Percentiles rank a stretch among this genome's conserved stretches.
Conservation (phyloP, 1,140 invertebrate genomes). For the Diabrotica virgifera region DNA sequence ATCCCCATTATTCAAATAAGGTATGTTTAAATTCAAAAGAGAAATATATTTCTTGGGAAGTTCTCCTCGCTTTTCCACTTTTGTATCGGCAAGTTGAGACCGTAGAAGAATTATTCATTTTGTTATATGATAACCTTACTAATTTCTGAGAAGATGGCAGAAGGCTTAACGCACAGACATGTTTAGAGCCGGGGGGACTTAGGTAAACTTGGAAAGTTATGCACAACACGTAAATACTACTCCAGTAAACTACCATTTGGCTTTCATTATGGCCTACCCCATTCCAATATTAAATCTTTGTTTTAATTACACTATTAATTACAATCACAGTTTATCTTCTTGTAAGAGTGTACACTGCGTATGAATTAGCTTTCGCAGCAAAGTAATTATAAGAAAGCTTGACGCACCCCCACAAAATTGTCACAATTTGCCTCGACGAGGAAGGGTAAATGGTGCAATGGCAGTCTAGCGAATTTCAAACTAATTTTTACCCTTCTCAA, state of each 20-base stretch:
- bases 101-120: neutral
- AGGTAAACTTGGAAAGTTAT: conserved; percentile 49
- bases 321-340: conserved; percentile 42
- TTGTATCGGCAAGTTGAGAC: conserved; percentile 15
- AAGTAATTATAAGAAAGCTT: conserved; percentile 35
- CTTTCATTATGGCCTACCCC: conserved; percentile 44
- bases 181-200: conserved; percentile 45
- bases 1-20: conserved; percentile 1
- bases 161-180: conserved; percentile 46
- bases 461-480: neutral
- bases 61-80: neutral
- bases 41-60: neutral
- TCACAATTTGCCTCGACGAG: conserved; percentile 8
- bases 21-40: conserved; percentile 8
- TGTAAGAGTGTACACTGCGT: conserved; percentile 26
- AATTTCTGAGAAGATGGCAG: conserved; percentile 45
- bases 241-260: conserved; percentile 46
- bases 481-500: neutral
- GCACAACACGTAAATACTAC: conserved; percentile 48
- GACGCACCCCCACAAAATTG: conserved; percentile 32
- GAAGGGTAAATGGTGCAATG: neutral
- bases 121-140: conserved; percentile 34
- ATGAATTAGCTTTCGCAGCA: conserved; percentile 44
- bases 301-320: conserved; percentile 46
- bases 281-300: conserved; percentile 43